Evolutionary conservation across 1,140 invertebrate genomes (phyloP).

Genomic region (Anastrepha ludens): DNA sequence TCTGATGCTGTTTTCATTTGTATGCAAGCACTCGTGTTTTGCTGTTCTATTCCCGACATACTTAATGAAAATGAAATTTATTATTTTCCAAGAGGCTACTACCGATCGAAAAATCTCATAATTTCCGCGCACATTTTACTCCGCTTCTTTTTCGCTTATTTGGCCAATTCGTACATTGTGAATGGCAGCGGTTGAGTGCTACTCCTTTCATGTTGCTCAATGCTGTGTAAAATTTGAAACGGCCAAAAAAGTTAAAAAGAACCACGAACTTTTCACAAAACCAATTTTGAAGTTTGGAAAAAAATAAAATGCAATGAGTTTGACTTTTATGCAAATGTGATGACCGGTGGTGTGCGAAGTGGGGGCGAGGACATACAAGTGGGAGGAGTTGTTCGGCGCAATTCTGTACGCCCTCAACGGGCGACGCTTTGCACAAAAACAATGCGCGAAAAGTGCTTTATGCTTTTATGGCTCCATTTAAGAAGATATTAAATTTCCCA

Average conservation of each 20-base stretch:
- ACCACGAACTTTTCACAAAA: conserved; percentile 38
- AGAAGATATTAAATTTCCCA: conserved; percentile 56
- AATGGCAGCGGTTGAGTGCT: neutral
- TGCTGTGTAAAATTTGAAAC: conserved; percentile 56
- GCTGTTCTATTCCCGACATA: neutral
- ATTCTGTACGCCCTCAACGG: neutral
- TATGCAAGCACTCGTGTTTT: neutral
- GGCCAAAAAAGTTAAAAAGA: conserved; percentile 50
- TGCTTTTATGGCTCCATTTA: conserved; percentile 59
- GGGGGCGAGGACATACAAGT: neutral
- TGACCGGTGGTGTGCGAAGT: neutral
- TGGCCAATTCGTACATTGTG: neutral
- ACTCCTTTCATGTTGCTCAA: conserved; percentile 50
- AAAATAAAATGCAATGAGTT: conserved; percentile 9
- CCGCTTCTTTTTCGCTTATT: neutral
- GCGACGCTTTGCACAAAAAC: neutral
- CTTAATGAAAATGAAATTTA: conserved; percentile 38
- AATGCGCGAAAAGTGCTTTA: conserved; percentile 28
- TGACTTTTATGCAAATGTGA: conserved; percentile 5
- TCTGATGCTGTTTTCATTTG: neutral
- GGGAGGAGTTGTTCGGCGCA: neutral
- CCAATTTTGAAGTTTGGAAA: conserved; percentile 13
- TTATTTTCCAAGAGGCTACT: neutral
- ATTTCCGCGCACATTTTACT: neutral
- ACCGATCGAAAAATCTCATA: neutral